Base-by-base conservation (phyloP, 1,140 invertebrate species). In the Zaprionus camerounensis region DNA sequence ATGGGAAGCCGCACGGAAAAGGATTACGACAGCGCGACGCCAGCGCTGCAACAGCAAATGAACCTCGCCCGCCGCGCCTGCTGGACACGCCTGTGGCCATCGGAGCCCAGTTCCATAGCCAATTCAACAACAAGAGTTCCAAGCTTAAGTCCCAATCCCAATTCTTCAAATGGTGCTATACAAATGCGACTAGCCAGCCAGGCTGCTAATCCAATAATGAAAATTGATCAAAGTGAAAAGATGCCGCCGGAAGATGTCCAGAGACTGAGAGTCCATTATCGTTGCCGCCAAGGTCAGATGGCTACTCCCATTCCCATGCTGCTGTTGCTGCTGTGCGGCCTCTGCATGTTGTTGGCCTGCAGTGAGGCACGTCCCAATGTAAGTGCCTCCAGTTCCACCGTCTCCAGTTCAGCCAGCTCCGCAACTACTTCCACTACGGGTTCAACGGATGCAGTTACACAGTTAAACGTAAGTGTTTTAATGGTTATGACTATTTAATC, bases 11-110 rank as follows among this genome's bases (percentile, higher is more conserved):
- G 77, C 15, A 91, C 91, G 73, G 90, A 91, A 70, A 82, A 86
- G 77, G 80, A 83, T 77, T 91, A 78, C 69, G 88, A 88, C 71
- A 91, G 76, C 68, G 78, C 81, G 62, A 84, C 88, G 65, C 73
- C 90, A 34, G 79, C 91, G 62, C 68, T 92, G 82, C 57, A 85
- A 55, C 91, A 92, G 69, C 81, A 92, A 76, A 91, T 92, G 91
- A 92, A 92, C 74, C 68, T 92, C 64, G 91, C 91, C 20, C 74
- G 91, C 17, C 76, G 91, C 53, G 91, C 91, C 59, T 92, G 91
- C 77, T 92, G 91, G 66, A 57, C 53, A 53, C 44, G n/a, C 24
- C 24, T 41, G 59, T 11, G 7, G 13, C 11, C 26, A n/a, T 31
- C 20, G 15, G 26, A 28, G 5, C 26, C 41, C 41, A 46, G n/a